Evolutionary conservation across 1,140 invertebrate genomes (phyloP), one percentile per base, ranked within the genome.

Genomic region (Drosophila pectinifera): DNA sequence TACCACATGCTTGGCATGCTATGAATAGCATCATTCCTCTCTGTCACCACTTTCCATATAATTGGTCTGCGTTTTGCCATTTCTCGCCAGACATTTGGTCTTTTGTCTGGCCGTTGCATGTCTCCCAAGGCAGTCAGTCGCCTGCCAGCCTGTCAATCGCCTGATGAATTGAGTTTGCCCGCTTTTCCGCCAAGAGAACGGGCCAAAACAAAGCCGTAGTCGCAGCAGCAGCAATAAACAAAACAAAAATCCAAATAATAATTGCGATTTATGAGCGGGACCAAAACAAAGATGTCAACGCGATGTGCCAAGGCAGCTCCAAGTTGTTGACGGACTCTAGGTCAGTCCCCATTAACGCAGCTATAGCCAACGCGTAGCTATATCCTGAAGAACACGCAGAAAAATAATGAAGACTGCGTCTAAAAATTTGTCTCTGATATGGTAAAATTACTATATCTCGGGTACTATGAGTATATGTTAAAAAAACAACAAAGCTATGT

Each of bases 131-230:
- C 56, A 22, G 56, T 59, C 56, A 53, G 49, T 59, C 51, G 57
- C 43, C 14, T 59, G 57, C 48, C 20, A n/a, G 41, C 41, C 41
- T 85, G 81, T 78, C 81, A 85, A 81, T 85, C 64, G 45, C 13
- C 54, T 85, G 82, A 85, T 86, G 78, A 85, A 85, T 80, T 77
- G 79, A 80, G 70, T 75, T 74, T 69, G 51, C 45, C 62, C 39
- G 58, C 34, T 80, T 77, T 85, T 77, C 48, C 65, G 80, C 46
- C 22, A 61, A 65, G 26, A 78, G 36, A 49, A 45, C n/a, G 14
- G 26, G 11, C 28, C 22, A 24, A 39, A 65, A 68, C 61, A 68
- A 65, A 68, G 64, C 58, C 58, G 10, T 42, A 26, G 43, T 42
- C 13, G 6, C 41, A 16, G 34, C 6, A 39, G n/a, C 24, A 67